Evolutionary conservation across 2,797 vertebrate species (phyloP).

Genomic region (Coluber constrictor): DNA sequence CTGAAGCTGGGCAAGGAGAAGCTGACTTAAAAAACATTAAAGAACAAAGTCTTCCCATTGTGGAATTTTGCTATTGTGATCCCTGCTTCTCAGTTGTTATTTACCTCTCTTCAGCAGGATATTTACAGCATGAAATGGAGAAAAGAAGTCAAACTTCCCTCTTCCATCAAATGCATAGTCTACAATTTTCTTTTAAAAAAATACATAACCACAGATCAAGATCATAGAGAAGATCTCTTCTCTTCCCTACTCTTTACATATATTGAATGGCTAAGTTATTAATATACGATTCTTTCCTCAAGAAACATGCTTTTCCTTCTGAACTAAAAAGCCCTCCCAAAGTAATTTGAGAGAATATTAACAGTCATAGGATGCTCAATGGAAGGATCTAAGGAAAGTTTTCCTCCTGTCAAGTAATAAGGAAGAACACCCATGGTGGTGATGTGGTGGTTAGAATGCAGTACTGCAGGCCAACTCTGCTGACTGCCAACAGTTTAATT

Average conservation of each 20-base stretch:
- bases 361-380: neutral
- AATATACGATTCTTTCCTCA: neutral
- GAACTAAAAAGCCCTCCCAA: neutral
- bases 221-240: neutral
- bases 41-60: neutral
- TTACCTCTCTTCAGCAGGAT: neutral
- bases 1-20: neutral
- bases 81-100: neutral
- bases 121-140: neutral
- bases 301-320: neutral
- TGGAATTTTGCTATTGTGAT: neutral
- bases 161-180: neutral
- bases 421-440: neutral
- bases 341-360: neutral
- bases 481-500: neutral
- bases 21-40: neutral
- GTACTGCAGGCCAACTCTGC: neutral
- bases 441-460: neutral
- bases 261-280: neutral
- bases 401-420: neutral
- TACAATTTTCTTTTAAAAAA: neutral
- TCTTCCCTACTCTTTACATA: neutral
- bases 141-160: neutral
- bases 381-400: neutral
- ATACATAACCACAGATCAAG: neutral